These are phyloP conservation scores for Bellardia bayeri DNA, from an alignment of 2,888 invertebrate species.

Conservation along the genomic window DNA sequence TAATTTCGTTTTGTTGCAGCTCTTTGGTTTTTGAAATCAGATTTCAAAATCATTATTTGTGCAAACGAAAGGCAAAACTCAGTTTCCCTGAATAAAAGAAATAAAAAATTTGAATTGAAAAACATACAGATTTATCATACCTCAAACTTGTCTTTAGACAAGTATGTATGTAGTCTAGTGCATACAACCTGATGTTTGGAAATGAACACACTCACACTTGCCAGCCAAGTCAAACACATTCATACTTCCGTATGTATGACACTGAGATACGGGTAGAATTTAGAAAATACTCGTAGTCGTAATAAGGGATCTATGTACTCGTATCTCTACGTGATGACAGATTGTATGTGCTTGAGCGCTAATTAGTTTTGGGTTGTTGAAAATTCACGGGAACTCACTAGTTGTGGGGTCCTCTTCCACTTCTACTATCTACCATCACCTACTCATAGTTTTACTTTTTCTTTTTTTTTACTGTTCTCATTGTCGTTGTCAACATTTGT, in stretches of 20 bases:
- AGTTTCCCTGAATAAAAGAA: constrained; percentile 42
- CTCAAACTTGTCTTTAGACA: constrained; percentile 3
- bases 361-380: constrained; percentile 79
- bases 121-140: constrained; percentile 33
- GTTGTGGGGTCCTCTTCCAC: constrained; percentile 75
- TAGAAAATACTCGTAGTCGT: constrained; percentile 51
- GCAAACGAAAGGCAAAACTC: background rate
- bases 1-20: constrained; percentile 8
- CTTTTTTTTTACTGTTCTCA: background rate
- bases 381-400: constrained; percentile 77
- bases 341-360: constrained; percentile 77
- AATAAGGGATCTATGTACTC: constrained; percentile 59
- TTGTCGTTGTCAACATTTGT: constrained; percentile 53
- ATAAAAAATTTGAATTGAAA: constrained; percentile 44
- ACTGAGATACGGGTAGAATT: constrained; percentile 33
- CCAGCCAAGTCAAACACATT: constrained; percentile 8
- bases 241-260: constrained; percentile 11
- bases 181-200: constrained; percentile 40
- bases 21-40: constrained; percentile 7
- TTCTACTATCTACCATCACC: constrained; percentile 8
- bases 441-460: constrained; percentile 14
- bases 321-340: constrained; percentile 75
- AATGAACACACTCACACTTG: constrained; percentile 31
- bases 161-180: background rate
- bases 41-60: constrained; percentile 24